Evolutionary conservation across 2,113 vertebrate genomes (phyloP), one percentile per base, ranked within the genome.

Genomic region (Garra rufa): DNA sequence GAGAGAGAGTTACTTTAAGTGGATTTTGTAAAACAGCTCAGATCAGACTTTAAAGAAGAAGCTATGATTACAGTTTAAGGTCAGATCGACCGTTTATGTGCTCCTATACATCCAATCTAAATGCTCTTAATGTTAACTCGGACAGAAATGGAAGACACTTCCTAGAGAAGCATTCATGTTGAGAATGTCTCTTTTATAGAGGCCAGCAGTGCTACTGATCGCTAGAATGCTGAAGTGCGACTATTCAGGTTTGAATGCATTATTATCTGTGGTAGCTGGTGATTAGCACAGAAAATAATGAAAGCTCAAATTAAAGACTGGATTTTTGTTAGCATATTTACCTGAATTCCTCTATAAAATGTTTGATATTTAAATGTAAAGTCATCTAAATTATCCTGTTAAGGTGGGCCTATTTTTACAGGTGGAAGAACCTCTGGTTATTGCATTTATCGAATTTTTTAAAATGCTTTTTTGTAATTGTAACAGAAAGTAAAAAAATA

Each of bases 111-210:
- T 46, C 41, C 38, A 13, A 73, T 73, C n/a, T 61, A 61, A 77
- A 24, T 61, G 17, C 76, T 26, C 52, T 43, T 78, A 26, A 43
- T 10, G 19, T 57, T 3, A 76, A 19, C 50, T 76, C 28, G 1
- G 52, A 43, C 52, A 17, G 55, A 61, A 61, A 78, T 78, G 34
- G 30, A 76, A 57, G 30, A 77, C 75, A 59, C 28, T 57, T 57
- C 13, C 34, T 26, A 78, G n/a, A 77, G 10, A 76, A 50, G 26
- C 9, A 9, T 76, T 59, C 24, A 77, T 77, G 52, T 77, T 26
- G 21, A 24, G 69, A 73, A 73, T 73, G 41, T 46, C 10, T 24
- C 28, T 59, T 55, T n/a, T 24, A 77, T 38, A 43, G 52, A 43
- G 34, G 52, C 3, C 34, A 59, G 34, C 10, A 5, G 50, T 14